Base-by-base conservation (phyloP, 2,888 invertebrate genomes). In the Campoletis raptor region DNA sequence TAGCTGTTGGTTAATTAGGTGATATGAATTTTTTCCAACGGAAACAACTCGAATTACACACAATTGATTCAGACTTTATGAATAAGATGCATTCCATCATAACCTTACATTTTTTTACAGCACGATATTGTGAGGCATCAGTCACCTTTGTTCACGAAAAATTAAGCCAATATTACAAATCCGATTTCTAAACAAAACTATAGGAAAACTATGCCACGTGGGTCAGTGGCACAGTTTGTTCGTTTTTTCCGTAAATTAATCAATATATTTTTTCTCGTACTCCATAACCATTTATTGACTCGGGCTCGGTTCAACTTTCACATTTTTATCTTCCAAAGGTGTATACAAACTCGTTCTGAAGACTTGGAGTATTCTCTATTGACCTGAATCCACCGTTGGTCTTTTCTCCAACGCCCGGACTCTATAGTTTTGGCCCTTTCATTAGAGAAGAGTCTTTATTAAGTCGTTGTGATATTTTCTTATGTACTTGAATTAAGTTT, bases 201-300 rank as follows among this genome's bases (percentile, higher is more conserved):
- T 12, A 30, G 30, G 61, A 61, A 30, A 61, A 30, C 30, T 30
- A 61, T 30, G 30, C 4, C 30, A 30, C 15, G 15, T 30, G 30
- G 61, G 61, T 61, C 15, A 61, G 61, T 61, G 24, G 61, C 15
- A 30, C 61, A 18, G 30, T 30, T 1, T 10, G n/a, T 74, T 7
- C n/a, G 40, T 66, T 64, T 10, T 36, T 73, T 12, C 74, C 57
- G n/a, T 24, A 40, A 37, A 40, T 67, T n/a, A 40, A 40, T 67
- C 40, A 40, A 40, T 40, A 67, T n/a, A 61, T 61, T 61, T 61
- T 61, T 61, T 30, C 61, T 30, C 30, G 15, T 61, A 61, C 30
- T 61, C 61, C 1, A 30, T 61, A 30, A 30, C 15, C 61, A 61
- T 61, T 61, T 61, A 61, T 61, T 61, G 61, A 61, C 30, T 61